Percentiles rank a stretch among this genome's conserved stretches.
These are phyloP conservation scores for Zootoca vivipara DNA, from an alignment of 2,113 vertebrate species.

Conservation along the genomic window DNA sequence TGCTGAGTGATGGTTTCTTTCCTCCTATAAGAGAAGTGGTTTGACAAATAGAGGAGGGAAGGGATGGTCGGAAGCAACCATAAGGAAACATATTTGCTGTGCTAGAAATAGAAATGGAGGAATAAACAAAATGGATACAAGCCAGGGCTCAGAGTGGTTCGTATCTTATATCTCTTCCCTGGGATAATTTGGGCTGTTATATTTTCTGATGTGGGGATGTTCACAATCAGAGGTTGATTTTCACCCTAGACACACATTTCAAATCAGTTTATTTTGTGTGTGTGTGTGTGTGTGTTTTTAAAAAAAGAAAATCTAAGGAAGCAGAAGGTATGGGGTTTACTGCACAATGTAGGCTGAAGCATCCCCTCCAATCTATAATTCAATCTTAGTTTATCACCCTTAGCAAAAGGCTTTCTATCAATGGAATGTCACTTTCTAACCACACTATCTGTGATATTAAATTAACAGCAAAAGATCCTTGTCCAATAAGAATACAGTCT, in stretches of 20 bases:
- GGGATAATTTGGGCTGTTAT: constrained; percentile 9
- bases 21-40: not conserved
- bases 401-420: constrained; percentile 59
- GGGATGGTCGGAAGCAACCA: not conserved
- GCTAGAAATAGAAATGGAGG: constrained; percentile 25
- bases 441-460: constrained; percentile 38
- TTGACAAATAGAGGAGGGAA: not conserved
- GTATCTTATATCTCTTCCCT: not conserved
- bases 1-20: not conserved
- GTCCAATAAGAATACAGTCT: constrained; percentile 38
- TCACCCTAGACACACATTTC: constrained; percentile 55
- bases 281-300: no score
- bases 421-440: constrained; percentile 58
- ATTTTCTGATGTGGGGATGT: constrained; percentile 29
- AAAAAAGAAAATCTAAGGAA: constrained; percentile 43
- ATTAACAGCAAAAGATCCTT: constrained; percentile 49
- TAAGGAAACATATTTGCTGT: not conserved
- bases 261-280: constrained; percentile 52
- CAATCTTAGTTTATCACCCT: constrained; percentile 67
- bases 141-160: not conserved
- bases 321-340: constrained; percentile 51
- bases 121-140: not conserved
- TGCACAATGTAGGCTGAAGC: constrained; percentile 5
- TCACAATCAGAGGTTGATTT: constrained; percentile 39
- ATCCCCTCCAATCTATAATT: constrained; percentile 62